A percentile compares a stretch with the other conserved stretches of the same genome.
Conservation (phyloP, 2,888 invertebrate species). For the Tortricodes alternella region DNA sequence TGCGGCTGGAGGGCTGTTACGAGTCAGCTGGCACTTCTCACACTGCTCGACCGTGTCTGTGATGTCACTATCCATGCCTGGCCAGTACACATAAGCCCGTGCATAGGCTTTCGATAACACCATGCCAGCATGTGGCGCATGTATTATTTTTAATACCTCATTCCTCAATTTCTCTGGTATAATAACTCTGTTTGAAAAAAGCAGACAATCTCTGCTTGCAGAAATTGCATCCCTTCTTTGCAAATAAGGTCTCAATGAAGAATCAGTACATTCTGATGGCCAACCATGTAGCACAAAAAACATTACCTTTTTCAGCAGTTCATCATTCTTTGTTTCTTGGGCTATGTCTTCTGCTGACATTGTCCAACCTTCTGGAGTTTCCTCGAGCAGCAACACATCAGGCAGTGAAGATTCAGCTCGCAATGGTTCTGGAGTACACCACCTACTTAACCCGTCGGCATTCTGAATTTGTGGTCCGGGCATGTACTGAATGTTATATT, state of each 20-base stretch:
- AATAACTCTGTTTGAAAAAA: slow-evolving; percentile 34
- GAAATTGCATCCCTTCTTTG: slow-evolving; percentile 17
- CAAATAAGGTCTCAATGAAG: slow-evolving; percentile 23
- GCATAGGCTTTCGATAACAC: neutral
- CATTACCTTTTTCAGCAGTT: slow-evolving; percentile 1
- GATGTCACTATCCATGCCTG: neutral
- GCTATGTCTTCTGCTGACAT: slow-evolving; percentile 1
- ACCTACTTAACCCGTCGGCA: slow-evolving; percentile 26
- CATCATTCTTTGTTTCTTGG: neutral
- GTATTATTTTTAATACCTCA: neutral
- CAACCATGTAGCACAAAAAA: slow-evolving; percentile 33
- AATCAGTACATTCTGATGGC: slow-evolving; percentile 25
- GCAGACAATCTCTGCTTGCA: slow-evolving; percentile 27
- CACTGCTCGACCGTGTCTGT: neutral
- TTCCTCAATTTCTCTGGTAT: neutral
- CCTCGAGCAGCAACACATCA: slow-evolving; percentile 5
- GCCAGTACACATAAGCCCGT: neutral
- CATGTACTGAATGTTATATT: slow-evolving; percentile 12
- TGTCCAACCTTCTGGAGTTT: neutral
- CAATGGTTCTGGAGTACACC: slow-evolving; percentile 2
- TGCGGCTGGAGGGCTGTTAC: neutral
- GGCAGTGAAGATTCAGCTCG: neutral
- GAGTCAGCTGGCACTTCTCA: neutral
- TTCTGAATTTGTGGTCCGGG: slow-evolving; percentile 21
- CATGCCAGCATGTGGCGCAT: neutral